Evolutionary conservation across 2,888 invertebrate species (phyloP).

Genomic region (Metopia argyrocephala): DNA sequence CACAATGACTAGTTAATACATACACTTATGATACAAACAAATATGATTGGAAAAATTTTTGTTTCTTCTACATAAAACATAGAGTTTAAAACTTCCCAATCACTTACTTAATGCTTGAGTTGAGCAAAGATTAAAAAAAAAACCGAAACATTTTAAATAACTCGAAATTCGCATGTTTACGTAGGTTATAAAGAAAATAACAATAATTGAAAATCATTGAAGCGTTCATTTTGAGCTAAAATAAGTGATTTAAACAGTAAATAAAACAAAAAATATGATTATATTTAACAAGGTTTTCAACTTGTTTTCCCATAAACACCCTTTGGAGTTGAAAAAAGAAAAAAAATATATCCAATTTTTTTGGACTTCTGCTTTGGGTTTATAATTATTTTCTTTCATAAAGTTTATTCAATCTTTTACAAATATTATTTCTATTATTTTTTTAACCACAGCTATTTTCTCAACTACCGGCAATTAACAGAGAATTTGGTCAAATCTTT

Average conservation of each 20-base stretch:
- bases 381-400: background rate
- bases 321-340: background rate
- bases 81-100: conserved; percentile 48
- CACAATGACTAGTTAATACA: background rate
- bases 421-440: background rate
- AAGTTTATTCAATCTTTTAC: background rate
- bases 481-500: conserved; percentile 41
- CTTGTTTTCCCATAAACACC: too few species aligned
- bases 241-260: background rate
- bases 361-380: background rate
- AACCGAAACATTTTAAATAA: background rate
- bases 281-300: background rate
- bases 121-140: conserved; percentile 34
- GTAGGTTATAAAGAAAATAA: conserved; percentile 3
- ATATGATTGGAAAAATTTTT: background rate
- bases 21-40: too few species aligned
- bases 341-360: background rate
- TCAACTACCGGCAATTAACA: background rate
- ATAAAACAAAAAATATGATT: background rate
- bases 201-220: conserved; percentile 26
- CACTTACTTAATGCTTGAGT: conserved; percentile 55
- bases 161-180: conserved; percentile 23
- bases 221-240: conserved; percentile 9
- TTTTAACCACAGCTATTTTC: background rate
- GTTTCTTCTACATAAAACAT: conserved; percentile 34